Base-by-base conservation (phyloP, 2,888 invertebrate genomes). In the Pasiphila rectangulata region DNA sequence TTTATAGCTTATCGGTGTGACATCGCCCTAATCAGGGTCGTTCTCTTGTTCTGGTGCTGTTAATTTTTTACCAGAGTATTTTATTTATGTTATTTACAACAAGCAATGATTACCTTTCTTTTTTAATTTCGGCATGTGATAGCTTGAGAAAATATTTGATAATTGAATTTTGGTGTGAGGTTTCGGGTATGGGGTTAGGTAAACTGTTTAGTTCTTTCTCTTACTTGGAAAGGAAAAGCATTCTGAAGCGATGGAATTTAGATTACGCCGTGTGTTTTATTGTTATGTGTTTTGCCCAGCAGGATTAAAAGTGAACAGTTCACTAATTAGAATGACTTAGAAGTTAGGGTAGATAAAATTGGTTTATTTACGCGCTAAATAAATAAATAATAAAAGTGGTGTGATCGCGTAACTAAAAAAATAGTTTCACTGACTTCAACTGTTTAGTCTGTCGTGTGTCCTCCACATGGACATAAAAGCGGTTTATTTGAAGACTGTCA, bases 1-100 rank as follows among this genome's bases (percentile, higher is more conserved):
- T 81, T 78, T 84, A 81, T 69, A 72, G 70, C 73, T 81, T 87
- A 88, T 88, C 88, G 83, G 88, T 85, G 88, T 82, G 83, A 87
- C 86, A 88, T 88, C 88, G 76, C 73, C 75, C 74, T 85, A 83
- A 88, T 86, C 84, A 82, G 71, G 74, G 75, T 70, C 72, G 69
- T 76, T 79, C 73, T 69, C 72, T 76, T 75, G 72, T 77, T 71
- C 70, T 48, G 58, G 59, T 68, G 67, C 66, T 73, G 63, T 70
- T 64, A 60, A 53, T 61, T 66, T 60, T 69, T 65, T 68, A 41
- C 38, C 66, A 61, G 48, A 54, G 50, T 51, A 54, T 39, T 50
- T 51, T 47, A 51, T 56, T 53, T 46, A 46, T 63, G 72, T 75
- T 71, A 72, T 76, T 75, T 69, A 72, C 65, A 67, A 61, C 59